phyloP scores from a whole-genome alignment of 1,140 invertebrate genomes.

The Hycleus phaleratus region DNA sequence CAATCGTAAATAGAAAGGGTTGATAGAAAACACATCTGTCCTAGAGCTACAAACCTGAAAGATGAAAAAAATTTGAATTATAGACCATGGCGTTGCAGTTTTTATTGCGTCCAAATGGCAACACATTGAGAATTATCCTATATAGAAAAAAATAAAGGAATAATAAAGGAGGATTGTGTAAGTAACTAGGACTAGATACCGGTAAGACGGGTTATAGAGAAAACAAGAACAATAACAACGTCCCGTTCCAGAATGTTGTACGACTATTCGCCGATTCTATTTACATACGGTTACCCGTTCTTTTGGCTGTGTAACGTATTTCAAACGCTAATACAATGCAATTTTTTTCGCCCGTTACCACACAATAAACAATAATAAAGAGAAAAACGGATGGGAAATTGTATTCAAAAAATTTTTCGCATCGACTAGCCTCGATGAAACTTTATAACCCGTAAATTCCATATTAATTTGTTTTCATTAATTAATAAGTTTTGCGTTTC shows the following conservation, averaged over 20 bases:
- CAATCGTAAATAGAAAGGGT: too few species aligned
- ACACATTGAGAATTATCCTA: constrained; percentile 9
- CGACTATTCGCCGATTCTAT: constrained; percentile 24
- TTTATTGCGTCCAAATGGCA: constrained; percentile 27
- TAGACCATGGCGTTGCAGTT: constrained; percentile 8
- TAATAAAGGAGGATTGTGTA: too few species aligned
- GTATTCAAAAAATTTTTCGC: too few species aligned
- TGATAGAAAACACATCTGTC: too few species aligned
- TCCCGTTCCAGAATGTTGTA: constrained; percentile 18
- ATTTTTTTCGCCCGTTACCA: constrained; percentile 4
- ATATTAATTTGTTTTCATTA: neutral
- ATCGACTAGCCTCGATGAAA: too few species aligned
- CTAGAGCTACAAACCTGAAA: too few species aligned
- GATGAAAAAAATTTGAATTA: too few species aligned
- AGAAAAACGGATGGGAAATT: neutral
- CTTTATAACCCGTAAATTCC: too few species aligned
- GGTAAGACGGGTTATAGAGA: constrained; percentile 22
- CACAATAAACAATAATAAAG: neutral
- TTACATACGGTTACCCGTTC: constrained; percentile 9
- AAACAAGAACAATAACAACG: constrained; percentile 19
- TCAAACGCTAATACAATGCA: constrained; percentile 21
- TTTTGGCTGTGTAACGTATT: constrained; percentile 20
- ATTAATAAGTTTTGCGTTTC: constrained; percentile 2
- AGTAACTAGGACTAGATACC: constrained; percentile 17
- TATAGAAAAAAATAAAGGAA: too few species aligned